These are phyloP conservation scores for Sebastes jordani DNA, from an alignment of 2,797 vertebrate genomes.

Conservation along the genomic window DNA sequence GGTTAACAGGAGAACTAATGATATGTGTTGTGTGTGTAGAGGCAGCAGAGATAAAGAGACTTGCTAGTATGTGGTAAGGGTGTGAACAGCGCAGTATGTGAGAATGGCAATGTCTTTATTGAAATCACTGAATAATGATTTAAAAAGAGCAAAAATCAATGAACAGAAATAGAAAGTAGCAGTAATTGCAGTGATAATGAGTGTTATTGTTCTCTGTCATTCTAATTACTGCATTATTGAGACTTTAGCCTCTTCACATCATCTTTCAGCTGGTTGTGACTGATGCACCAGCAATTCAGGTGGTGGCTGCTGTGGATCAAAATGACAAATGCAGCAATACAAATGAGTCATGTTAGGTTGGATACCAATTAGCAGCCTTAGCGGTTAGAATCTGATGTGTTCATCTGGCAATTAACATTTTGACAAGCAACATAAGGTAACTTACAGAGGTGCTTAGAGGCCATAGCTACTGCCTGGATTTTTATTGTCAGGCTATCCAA, in stretches of 20 bases:
- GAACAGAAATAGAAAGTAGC: neutral
- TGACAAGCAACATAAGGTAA: neutral
- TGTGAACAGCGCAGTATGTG: neutral
- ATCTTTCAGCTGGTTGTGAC: neutral
- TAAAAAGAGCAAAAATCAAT: neutral
- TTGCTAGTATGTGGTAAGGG: neutral
- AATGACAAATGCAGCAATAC: conserved; percentile 15
- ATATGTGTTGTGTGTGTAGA: neutral
- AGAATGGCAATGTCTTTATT: no score
- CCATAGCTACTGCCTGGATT: neutral
- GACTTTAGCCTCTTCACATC: neutral
- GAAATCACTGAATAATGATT: neutral
- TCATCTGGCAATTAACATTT: conserved; percentile 2
- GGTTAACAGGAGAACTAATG: neutral
- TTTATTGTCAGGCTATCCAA: no score
- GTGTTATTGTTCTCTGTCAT: neutral
- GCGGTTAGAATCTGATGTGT: neutral
- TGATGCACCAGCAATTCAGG: conserved; percentile 1
- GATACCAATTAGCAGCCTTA: conserved; percentile 10
- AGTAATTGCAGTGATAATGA: neutral
- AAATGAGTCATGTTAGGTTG: conserved; percentile 15
- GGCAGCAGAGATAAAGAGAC: neutral
- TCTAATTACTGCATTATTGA: conserved; percentile 12
- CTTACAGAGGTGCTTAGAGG: neutral
- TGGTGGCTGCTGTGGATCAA: conserved; percentile 23